A percentile compares a stretch with the other conserved stretches of the same genome.
These are phyloP conservation scores for Aviceda subcristata DNA, from an alignment of 2,113 vertebrate species.

Conservation along the genomic window DNA sequence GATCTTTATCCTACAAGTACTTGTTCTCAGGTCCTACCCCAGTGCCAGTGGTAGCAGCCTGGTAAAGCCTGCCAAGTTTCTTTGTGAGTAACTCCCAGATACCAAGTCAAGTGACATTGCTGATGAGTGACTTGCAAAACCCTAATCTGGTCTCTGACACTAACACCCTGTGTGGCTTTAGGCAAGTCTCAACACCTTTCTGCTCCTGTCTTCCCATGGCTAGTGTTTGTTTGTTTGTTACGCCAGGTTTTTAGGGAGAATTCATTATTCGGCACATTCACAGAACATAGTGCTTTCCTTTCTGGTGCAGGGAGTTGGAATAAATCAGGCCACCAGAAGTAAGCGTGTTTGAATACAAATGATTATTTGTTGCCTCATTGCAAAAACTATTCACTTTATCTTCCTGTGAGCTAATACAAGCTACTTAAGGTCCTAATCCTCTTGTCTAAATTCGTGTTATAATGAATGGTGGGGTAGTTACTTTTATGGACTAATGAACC, in stretches of 20 bases:
- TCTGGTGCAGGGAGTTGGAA: background rate
- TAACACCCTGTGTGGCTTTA: background rate
- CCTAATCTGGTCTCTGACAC: background rate
- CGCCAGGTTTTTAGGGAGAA: background rate
- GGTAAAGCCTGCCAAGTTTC: background rate
- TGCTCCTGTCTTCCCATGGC: background rate
- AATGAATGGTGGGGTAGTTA: background rate
- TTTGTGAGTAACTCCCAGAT: slow-evolving; percentile 3
- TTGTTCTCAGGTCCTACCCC: background rate
- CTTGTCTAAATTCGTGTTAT: background rate
- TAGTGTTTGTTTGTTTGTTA: background rate
- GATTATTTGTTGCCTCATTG: background rate
- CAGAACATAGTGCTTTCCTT: background rate
- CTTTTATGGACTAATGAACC: background rate
- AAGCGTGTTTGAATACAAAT: background rate
- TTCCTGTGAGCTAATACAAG: background rate
- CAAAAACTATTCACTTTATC: background rate
- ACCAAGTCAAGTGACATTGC: background rate
- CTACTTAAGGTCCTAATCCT: background rate
- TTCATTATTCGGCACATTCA: background rate
- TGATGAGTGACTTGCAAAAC: slow-evolving; percentile 16
- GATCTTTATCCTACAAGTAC: accelerated
- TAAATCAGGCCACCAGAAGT: background rate
- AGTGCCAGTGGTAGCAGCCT: background rate
- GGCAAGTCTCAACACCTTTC: slow-evolving; percentile 3